Percentiles rank a stretch among this genome's conserved stretches.
Conservation (phyloP, 1,140 invertebrate genomes). For the Apis mellifera region Amel_HAv3.1 CM009931.2:25500501-25501000, state of each 20-base stretch:
- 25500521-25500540: not conserved
- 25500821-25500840: not conserved
- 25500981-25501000: constrained; percentile 56
- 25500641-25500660: not conserved
- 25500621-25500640: not conserved
- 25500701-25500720: not conserved
- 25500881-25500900: too few species aligned
- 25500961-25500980: not conserved
- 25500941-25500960: too few species aligned
- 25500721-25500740: not conserved
- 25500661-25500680: not conserved
- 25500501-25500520: not conserved
- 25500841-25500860: too few species aligned
- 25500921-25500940: too few species aligned
- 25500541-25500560: not conserved
- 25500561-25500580: not conserved
- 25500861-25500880: too few species aligned
- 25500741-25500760: not conserved
- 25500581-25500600: not conserved
- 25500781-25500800: not conserved
- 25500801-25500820: not conserved
- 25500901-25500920: too few species aligned
- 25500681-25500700: not conserved
- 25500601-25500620: not conserved
- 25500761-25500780: not conserved